Base-by-base conservation (phyloP, 2,888 invertebrate species). In the Syrphus vitripennis region DNA sequence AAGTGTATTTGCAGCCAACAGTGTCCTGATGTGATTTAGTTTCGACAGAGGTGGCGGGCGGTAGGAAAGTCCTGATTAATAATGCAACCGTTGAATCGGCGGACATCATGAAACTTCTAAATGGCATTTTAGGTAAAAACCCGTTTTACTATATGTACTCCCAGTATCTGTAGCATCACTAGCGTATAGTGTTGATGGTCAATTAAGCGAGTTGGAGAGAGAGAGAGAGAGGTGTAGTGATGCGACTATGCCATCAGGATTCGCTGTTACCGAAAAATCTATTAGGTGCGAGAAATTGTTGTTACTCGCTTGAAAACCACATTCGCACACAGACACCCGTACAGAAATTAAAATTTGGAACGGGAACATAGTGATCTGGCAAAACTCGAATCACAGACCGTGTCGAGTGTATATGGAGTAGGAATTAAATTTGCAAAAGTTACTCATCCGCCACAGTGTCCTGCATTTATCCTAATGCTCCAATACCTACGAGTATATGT, bases 351-450 rank as follows among this genome's bases (percentile, higher is more conserved):
- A 12, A 40, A 21, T 12, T 7, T 16, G 5, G 55, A 19, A 19
- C 37, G 24, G 57, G 50, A 61, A 45, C n/a, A n/a, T 40, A 63
- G 26, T 63, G 42, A 59, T 34, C 65, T 31, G 45, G 31, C 65
- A 45, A 21, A 65, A 65, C 45, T 31, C 45, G 29, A 69, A 78
- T 53, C 70, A 65, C 55, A 57, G 65, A 79, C 80, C 80, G 61
- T 71, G 80, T 53, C 42, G 71, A 67, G 29, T 57, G n/a, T n/a
- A n/a, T n/a, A 12, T 48, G 14, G 10, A 31, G 67, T 69, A 81
- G 53, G 72, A 84, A 71, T 81, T 67, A 77, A 81, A 57, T 72
- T 84, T 77, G 31, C 61, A 81, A 71, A 81, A 78, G 65, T 67
- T 76, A 76, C 81, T 76, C 84, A 81, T 76, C 59, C 80, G 81